These are phyloP conservation scores for Chrysopilus asiliformis DNA, from an alignment of 2,888 invertebrate species.

Conservation along the genomic window DNA sequence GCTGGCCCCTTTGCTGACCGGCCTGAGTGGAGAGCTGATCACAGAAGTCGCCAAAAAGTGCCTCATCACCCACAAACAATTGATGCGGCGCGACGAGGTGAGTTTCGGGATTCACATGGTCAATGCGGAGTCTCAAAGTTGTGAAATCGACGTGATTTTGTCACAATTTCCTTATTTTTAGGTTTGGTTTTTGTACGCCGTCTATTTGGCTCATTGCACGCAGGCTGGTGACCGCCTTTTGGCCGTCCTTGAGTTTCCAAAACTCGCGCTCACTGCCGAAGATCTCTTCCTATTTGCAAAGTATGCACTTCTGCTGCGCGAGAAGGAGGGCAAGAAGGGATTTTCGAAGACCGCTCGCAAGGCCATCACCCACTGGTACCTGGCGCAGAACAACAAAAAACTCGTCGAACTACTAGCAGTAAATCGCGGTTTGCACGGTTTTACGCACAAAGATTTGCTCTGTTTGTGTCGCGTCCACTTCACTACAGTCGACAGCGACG, in stretches of 20 bases:
- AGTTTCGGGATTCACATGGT: conserved; percentile 10
- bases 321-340: conserved; percentile 17
- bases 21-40: no score
- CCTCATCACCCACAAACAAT: no score
- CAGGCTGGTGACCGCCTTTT: conserved; percentile 1
- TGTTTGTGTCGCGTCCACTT: conserved; percentile 23
- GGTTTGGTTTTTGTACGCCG: conserved; percentile 25
- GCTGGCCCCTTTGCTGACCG: no score
- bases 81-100: conserved; percentile 29
- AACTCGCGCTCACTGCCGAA: conserved; percentile 19
- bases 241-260: conserved; percentile 19
- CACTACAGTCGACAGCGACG: conserved; percentile 14
- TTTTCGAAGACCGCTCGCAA: conserved; percentile 26
- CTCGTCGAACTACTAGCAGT: conserved; percentile 23
- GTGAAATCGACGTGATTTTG: not conserved
- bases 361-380: conserved; percentile 27
- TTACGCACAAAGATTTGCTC: conserved; percentile 23
- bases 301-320: conserved; percentile 22
- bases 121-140: not conserved
- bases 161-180: conserved; percentile 7
- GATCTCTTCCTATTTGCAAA: conserved; percentile 27
- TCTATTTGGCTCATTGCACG: conserved; percentile 18
- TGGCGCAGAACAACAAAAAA: conserved; percentile 16
- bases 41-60: no score
- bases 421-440: conserved; percentile 19